These are phyloP conservation scores for Carterocephalus palaemon DNA, from an alignment of 2,888 invertebrate genomes.

Conservation along the genomic window DNA sequence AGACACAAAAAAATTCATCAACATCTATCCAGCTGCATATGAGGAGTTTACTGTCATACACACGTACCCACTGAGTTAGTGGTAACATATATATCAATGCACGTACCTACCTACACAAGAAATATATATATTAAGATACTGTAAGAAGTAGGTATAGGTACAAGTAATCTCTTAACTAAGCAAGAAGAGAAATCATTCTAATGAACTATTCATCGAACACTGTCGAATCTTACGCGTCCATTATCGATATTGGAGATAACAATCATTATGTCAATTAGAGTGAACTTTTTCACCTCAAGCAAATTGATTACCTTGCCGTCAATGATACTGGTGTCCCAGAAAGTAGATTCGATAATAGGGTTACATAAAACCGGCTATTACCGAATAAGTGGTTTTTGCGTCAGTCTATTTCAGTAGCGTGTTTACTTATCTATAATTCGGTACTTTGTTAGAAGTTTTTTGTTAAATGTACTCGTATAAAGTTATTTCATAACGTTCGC, in stretches of 20 bases:
- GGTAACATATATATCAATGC: no score
- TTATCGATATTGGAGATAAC: constrained; percentile 39
- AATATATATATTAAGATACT: no score
- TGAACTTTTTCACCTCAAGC: constrained; percentile 29
- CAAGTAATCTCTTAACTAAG: constrained; percentile 26
- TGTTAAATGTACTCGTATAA: no score
- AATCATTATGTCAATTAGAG: constrained; percentile 44
- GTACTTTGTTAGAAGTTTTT: neutral
- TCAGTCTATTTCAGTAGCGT: constrained; percentile 1
- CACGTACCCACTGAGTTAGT: no score
- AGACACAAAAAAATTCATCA: no score
- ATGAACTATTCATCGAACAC: constrained; percentile 10
- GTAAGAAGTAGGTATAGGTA: no score
- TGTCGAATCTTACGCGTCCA: constrained; percentile 6
- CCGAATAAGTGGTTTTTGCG: constrained; percentile 15
- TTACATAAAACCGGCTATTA: constrained; percentile 22
- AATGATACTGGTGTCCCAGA: constrained; percentile 32
- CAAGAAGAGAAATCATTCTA: constrained; percentile 7
- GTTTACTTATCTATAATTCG: constrained; percentile 4
- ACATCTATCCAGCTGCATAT: no score
- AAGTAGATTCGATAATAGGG: constrained; percentile 24
- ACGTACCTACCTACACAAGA: no score
- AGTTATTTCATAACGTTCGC: no score
- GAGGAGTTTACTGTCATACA: no score
- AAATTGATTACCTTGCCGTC: constrained; percentile 21